Evolutionary conservation across 2,113 vertebrate genomes (phyloP), one percentile per base, ranked within the genome.

Genomic region (Myxocyprinus asiaticus): DNA sequence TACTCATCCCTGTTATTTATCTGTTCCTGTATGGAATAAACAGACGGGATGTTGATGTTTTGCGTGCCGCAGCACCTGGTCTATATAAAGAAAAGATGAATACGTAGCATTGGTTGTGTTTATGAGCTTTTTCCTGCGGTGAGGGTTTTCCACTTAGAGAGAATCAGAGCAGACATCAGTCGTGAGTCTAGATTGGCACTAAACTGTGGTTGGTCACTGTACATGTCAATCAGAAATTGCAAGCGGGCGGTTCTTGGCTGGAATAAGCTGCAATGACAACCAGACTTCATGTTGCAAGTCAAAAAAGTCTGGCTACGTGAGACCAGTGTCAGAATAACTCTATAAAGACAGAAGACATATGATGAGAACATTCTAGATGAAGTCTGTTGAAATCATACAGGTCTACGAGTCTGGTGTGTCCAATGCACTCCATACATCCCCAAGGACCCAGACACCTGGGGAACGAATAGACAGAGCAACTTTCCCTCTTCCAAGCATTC

Each of bases 401-500:
- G 47, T 68, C 47, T 68, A 15, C 22, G 22, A 3, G 22, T 33
- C 22, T 33, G 22, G 22, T 9, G 9, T 6, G 45, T 48, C 44
- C 64, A 15, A 5, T 14, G 43, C 4, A 43, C 42, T 45, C 64
- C 64, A 9, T 3, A 7, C 15, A 5, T 67, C 65, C 66, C 22
- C 22, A 33, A 33, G 22, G 22, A 68, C 9, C 47, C 3, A 10
- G 9, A 33, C 66, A 68, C 66, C 66, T 68, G 66, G 47, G 22
- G 66, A 68, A 68, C 2, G 5, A 50, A 33, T 50, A 68, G 9
- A 68, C 66, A 68, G 66, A 68, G 22, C 66, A 6, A 51, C 47
- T 68, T 68, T 55, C 51, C 48, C 11, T 69, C 17, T n/a, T 55
- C 67, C 51, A 70, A 48, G 17, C 22, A n/a, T n/a, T n/a, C n/a